Percentiles rank a stretch among this genome's conserved stretches.
Conservation (phyloP, 2,888 invertebrate species). For the Thera britannica region DNA sequence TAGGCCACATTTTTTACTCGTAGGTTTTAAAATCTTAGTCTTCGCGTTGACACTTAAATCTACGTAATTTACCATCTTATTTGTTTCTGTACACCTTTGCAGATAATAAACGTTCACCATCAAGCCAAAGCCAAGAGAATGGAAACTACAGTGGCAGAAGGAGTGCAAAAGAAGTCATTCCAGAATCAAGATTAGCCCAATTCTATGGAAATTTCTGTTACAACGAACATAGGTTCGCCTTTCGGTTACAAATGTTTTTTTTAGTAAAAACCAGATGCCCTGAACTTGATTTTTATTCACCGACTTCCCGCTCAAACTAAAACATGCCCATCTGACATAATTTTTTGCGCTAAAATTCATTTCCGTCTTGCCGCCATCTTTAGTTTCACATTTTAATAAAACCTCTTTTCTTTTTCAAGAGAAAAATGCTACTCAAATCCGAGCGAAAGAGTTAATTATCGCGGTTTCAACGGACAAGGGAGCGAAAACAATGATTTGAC, state of each 20-base stretch:
- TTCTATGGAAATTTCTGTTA: conserved; percentile 85
- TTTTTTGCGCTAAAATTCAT: conserved; percentile 29
- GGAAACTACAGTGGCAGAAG: conserved; percentile 65
- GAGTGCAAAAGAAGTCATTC: conserved; percentile 87
- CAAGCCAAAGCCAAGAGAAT: conserved; percentile 70
- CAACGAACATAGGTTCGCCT: conserved; percentile 71
- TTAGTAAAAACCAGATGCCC: conserved; percentile 24
- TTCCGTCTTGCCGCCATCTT: conserved; percentile 21
- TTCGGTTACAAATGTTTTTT: conserved; percentile 25
- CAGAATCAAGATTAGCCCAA: conserved; percentile 85
- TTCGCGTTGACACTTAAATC: too few relatives aligned
- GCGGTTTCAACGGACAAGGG: conserved; percentile 68
- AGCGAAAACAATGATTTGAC: conserved; percentile 77
- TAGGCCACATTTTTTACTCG: background rate
- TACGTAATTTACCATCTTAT: too few relatives aligned
- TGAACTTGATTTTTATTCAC: conserved; percentile 24
- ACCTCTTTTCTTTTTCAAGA: conserved; percentile 56
- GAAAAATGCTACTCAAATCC: conserved; percentile 74
- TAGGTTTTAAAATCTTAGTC: too few relatives aligned
- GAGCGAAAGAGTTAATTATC: conserved; percentile 64
- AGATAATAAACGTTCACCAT: conserved; percentile 61
- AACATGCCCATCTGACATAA: conserved; percentile 24
- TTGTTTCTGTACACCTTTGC: conserved; percentile 39
- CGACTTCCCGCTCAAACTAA: conserved; percentile 15
- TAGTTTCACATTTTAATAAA: conserved; percentile 21